phyloP scores from a whole-genome alignment of 2,113 vertebrate genomes.

The Pipa parva region DNA sequence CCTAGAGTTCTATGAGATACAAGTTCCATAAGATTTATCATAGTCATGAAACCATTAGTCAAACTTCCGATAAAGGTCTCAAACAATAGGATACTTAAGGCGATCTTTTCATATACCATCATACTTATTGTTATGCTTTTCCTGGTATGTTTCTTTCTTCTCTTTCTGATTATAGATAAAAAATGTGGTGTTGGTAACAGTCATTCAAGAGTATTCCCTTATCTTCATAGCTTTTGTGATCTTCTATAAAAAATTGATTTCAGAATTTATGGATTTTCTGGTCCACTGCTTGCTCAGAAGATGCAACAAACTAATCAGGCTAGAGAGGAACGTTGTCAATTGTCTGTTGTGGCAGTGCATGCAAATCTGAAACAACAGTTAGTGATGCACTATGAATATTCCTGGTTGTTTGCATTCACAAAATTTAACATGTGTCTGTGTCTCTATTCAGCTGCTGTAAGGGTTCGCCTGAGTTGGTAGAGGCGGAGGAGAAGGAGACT shows the following conservation, averaged over 20 bases:
- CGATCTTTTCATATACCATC: neutral
- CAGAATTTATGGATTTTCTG: no score
- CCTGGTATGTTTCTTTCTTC: neutral
- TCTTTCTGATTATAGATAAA: no score
- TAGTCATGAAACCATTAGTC: neutral
- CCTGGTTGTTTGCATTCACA: conserved; percentile 20
- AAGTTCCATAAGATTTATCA: neutral
- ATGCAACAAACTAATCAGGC: no score
- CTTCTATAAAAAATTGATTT: no score
- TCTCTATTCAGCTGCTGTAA: no score
- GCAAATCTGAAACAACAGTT: conserved; percentile 13
- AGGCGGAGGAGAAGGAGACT: no score
- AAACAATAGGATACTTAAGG: neutral
- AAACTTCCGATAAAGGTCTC: neutral
- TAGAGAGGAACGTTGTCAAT: neutral
- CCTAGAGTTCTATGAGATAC: neutral
- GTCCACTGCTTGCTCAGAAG: no score
- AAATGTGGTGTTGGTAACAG: no score
- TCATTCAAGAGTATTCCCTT: neutral
- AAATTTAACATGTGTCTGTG: neutral
- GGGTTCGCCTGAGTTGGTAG: no score
- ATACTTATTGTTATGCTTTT: neutral
- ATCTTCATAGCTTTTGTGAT: neutral
- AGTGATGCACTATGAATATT: neutral
- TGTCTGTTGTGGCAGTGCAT: neutral